A percentile compares a stretch with the other conserved stretches of the same genome.
phyloP scores from a whole-genome alignment of 2,113 vertebrate species.

The Macrotus californicus region DNA sequence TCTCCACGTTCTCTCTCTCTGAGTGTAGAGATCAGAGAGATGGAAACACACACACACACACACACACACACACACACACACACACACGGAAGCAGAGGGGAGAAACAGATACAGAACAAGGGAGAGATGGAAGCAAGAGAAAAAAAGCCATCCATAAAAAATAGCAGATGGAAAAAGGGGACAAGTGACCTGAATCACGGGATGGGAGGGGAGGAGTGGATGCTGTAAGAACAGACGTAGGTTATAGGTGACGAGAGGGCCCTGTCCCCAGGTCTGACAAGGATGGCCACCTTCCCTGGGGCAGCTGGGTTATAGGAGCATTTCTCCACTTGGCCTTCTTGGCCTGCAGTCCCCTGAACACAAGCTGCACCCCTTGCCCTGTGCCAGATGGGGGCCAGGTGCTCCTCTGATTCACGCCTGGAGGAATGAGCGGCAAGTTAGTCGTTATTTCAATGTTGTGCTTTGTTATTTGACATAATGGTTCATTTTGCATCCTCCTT shows the following conservation, averaged over 20 bases:
- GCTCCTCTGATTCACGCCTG: rapidly evolving
- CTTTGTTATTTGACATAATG: background rate
- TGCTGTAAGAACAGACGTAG: rapidly evolving
- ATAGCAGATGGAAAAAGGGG: background rate
- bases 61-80: background rate
- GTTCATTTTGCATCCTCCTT: background rate
- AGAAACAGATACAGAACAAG: background rate
- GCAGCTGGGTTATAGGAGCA: rapidly evolving
- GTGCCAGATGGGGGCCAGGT: rapidly evolving
- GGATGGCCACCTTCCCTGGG: rapidly evolving
- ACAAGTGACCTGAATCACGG: rapidly evolving
- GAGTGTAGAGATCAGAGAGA: background rate
- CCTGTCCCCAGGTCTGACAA: background rate
- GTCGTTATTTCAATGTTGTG: background rate
- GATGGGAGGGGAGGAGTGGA: background rate
- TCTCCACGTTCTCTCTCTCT: background rate
- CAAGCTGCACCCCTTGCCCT: background rate
- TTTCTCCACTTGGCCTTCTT: background rate
- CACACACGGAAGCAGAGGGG: background rate
- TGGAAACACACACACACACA: background rate
- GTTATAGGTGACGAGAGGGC: rapidly evolving
- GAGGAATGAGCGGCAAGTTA: rapidly evolving
- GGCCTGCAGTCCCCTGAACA: background rate
- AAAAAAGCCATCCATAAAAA: background rate
- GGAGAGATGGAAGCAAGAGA: background rate